Percentiles rank a stretch among this genome's conserved stretches.
Evolutionary conservation across 1,140 invertebrate species (phyloP).

Genomic region (Forficula auricularia): DNA sequence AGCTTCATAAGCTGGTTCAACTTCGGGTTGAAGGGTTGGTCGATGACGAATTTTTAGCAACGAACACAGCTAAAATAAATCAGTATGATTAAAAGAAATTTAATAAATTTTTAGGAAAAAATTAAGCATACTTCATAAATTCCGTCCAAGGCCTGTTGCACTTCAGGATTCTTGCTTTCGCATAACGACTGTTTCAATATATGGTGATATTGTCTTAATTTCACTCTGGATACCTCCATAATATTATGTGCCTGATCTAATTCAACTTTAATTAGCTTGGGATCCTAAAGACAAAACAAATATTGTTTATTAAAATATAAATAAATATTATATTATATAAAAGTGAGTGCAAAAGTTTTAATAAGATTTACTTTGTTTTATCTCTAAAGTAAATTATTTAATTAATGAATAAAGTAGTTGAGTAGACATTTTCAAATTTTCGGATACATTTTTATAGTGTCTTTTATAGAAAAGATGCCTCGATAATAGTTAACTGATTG

Average conservation of each 20-base stretch:
- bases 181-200: conserved; percentile 21
- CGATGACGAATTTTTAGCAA: neutral
- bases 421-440: conserved; percentile 16
- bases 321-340: conserved; percentile 12
- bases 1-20: conserved; percentile 8
- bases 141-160: conserved; percentile 24
- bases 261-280: conserved; percentile 23
- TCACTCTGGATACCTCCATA: conserved; percentile 24
- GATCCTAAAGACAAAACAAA: conserved; percentile 20
- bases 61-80: conserved; percentile 3
- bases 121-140: conserved; percentile 24
- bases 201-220: conserved; percentile 23
- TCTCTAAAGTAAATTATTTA: neutral
- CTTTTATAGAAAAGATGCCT: no score
- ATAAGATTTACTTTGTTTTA: neutral
- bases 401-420: conserved; percentile 11
- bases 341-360: conserved; percentile 1
- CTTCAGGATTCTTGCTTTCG: conserved; percentile 16
- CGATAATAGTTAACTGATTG: no score
- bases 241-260: conserved; percentile 25
- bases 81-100: neutral
- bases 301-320: conserved; percentile 19
- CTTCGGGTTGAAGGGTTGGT: neutral
- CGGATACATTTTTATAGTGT: conserved; percentile 18
- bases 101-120: neutral